These are phyloP conservation scores for Pristionchus exspectatus DNA, from an alignment of 2,888 invertebrate species.

Conservation along the genomic window DNA sequence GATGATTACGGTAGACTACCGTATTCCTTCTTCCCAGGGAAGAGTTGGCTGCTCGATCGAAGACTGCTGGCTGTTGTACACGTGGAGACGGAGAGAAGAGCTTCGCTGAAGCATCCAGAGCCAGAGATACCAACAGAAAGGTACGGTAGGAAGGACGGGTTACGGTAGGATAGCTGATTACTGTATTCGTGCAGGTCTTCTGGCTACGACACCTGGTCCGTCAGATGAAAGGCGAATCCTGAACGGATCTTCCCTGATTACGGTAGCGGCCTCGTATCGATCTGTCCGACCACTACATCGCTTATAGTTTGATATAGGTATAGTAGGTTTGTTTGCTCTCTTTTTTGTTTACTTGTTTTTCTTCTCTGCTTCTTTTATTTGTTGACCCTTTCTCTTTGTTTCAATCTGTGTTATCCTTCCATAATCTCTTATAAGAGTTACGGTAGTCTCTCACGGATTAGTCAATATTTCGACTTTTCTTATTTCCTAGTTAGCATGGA, in stretches of 20 bases:
- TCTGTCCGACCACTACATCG: neutral
- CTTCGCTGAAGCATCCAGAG: slow-evolving; percentile 50
- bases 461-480: neutral
- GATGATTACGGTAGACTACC: neutral
- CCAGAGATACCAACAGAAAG: slow-evolving; percentile 34
- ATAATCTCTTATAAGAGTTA: slow-evolving; percentile 22
- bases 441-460: slow-evolving; percentile 46
- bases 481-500: neutral
- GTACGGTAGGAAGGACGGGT: slow-evolving; percentile 18
- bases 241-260: neutral
- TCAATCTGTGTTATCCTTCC: slow-evolving; percentile 26
- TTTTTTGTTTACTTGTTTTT: neutral
- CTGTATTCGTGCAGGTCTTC: slow-evolving; percentile 12
- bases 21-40: neutral
- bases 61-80: neutral
- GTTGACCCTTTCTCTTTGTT: neutral
- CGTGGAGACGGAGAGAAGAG: slow-evolving; percentile 25
- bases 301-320: slow-evolving; percentile 14
- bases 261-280: slow-evolving; percentile 17
- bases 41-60: neutral
- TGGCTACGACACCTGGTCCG: slow-evolving; percentile 53
- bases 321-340: slow-evolving; percentile 23
- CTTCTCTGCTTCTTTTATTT: neutral
- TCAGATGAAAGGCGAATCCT: slow-evolving; percentile 50
- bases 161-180: neutral